Base-by-base conservation (phyloP, 2,888 invertebrate species). In the Drosophila pegasa region DNA sequence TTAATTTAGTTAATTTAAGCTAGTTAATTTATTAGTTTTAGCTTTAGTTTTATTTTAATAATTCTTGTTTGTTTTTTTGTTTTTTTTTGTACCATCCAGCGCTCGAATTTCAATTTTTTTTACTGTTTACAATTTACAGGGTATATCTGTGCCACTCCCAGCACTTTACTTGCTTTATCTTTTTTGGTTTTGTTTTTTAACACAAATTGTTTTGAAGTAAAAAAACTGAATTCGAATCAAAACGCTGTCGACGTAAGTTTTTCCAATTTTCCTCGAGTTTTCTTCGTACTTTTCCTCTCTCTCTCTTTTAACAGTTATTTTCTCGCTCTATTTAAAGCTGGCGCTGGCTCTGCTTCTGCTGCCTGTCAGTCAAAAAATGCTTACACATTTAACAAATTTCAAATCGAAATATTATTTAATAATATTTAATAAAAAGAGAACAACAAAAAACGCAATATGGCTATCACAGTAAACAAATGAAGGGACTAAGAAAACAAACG, bases 31-130 rank as follows among this genome's bases (percentile, higher is more conserved):
- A 75, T 66, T 63, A 52, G 45, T 55, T 69, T 71, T 35, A 33
- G 3, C 47, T 52, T 69, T 67, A 65, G 29, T 45, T 50, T 65
- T 56, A 22, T 47, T 59, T 47, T 59, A 29, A 51, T 47, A 59
- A 52, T 43, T 57, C 38, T 43, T 56, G 55, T 50, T 43, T 54
- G 22, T 65, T 52, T 59, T 51, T 29, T 33, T 65, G 61, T 52
- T 71, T 65, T 66, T 71, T 81, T 91, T 91, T 91, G 91, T 91
- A 91, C 91, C 91, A 87, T 91, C 89, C 89, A 91, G 91, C 91
- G 91, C 91, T 91, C 91, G 87, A 91, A 89, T 90, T 89, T 86
- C 50, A 69, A 69, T 56, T 69, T 80, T 80, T 70, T 78, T 76
- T 69, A 76, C 65, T 65, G 47, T 45, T 73, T 75, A 55, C 64